Base-by-base conservation (phyloP, 1,140 invertebrate species). In the Holcopasites calliopsidis region DNA sequence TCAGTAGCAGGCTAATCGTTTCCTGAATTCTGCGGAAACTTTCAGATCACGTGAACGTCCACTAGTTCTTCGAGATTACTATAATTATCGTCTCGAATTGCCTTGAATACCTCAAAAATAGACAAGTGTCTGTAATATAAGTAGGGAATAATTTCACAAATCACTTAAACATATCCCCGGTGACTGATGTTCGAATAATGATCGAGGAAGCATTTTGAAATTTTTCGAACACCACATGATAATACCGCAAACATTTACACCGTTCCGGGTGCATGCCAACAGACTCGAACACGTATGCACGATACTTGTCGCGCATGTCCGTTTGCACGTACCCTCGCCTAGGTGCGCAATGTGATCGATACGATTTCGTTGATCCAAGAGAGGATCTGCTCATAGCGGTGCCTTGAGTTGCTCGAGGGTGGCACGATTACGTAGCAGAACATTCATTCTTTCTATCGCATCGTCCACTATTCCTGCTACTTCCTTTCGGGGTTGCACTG, bases 301-400 rank as follows among this genome's bases (percentile, higher is more conserved):
- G 40, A 80, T 76, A 80, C 60, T 82, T 80, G 79, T 82, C 78
- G 79, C 79, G 78, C 79, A 80, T 82, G 79, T 76, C 78, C 66
- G 78, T 82, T 82, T 66, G 52, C 60, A 66, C 77, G 77, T 31
- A 80, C 79, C 61, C 76, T 76, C 65, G 60, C 72, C 68, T 75
- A 82, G 72, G 78, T 82, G 66, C 79, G 79, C 78, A 82, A 76
- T 82, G 78, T 79, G 66, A 82, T 82, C 79, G 79, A 82, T 82
- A 82, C 79, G 79, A 82, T 82, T 82, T 80, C 78, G 79, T 79
- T 75, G 79, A 82, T 82, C 79, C 74, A 76, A 76, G 60, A 66
- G 71, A 75, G 74, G 78, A 80, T 82, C 79, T 54, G 64, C 52
- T 31, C 33, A 31, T 38, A 47, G 21, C 50, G 31, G 33, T 57